Conservation (phyloP, 1,140 invertebrate genomes). For the Nylanderia fulva region DNA sequence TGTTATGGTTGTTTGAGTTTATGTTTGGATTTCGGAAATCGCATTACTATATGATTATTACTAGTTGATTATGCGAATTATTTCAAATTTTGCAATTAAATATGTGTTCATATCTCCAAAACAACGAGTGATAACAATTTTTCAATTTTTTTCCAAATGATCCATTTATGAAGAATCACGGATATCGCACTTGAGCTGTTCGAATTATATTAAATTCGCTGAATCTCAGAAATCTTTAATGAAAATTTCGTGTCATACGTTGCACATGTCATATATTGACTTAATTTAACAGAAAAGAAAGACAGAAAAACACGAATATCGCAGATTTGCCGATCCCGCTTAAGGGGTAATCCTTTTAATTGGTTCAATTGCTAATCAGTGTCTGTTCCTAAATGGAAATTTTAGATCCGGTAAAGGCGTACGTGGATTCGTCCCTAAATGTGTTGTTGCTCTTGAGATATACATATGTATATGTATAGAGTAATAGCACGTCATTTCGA, state of each 20-base stretch:
- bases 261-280: constrained; percentile 37
- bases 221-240: constrained; percentile 9
- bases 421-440: constrained; percentile 29
- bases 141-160: too few species aligned
- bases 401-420: constrained; percentile 61
- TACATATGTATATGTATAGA: constrained; percentile 24
- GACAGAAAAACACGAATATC: constrained; percentile 77
- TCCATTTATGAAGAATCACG: too few species aligned
- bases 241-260: background rate
- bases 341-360: constrained; percentile 75
- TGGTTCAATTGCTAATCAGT: constrained; percentile 78
- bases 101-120: too few species aligned
- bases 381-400: constrained; percentile 65
- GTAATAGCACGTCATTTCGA: constrained; percentile 63
- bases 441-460: constrained; percentile 37
- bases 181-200: too few species aligned
- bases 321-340: constrained; percentile 17
- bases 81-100: too few species aligned
- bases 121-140: too few species aligned
- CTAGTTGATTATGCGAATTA: too few species aligned
- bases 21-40: too few species aligned
- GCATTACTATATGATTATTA: too few species aligned
- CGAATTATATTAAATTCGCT: background rate
- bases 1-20: too few species aligned
- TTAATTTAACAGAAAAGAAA: constrained; percentile 68